These are phyloP conservation scores for Drosophila anomelani DNA, from an alignment of 2,888 invertebrate genomes.

Conservation along the genomic window DNA sequence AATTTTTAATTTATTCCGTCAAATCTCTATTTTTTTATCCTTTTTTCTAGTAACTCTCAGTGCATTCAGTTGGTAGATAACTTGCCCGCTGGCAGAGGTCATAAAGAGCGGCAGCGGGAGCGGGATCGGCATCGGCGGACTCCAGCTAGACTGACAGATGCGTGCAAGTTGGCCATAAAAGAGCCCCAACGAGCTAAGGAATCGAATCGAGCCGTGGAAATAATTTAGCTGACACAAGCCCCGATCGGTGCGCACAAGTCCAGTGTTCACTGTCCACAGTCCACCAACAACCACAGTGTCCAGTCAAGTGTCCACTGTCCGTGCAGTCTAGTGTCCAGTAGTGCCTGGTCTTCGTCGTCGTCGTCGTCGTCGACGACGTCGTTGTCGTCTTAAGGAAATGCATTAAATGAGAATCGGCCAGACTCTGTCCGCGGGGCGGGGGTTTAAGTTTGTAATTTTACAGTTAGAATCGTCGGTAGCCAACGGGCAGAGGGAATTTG, in stretches of 20 bases:
- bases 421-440: constrained; percentile 11
- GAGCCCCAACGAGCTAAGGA: constrained; percentile 56
- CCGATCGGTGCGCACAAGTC: constrained; percentile 34
- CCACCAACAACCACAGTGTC: constrained; percentile 37
- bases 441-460: constrained; percentile 59
- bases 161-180: constrained; percentile 79
- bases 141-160: constrained; percentile 65
- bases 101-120: constrained; percentile 71
- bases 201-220: constrained; percentile 57
- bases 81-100: constrained; percentile 71
- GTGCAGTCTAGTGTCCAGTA: constrained; percentile 44
- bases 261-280: constrained; percentile 45
- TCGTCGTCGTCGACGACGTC: constrained; percentile 7
- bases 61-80: constrained; percentile 64
- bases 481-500: constrained; percentile 28
- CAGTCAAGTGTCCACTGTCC: constrained; percentile 52
- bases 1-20: too few species aligned
- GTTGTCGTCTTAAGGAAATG: constrained; percentile 72
- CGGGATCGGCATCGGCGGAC: constrained; percentile 46
- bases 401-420: constrained; percentile 66
- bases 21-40: too few species aligned
- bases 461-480: constrained; percentile 59
- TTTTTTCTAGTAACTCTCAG: constrained; percentile 6
- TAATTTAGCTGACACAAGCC: constrained; percentile 71
- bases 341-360: background rate